Evolutionary conservation across 1,140 invertebrate genomes (phyloP), one percentile per base, ranked within the genome.

Genomic region (Cotesia vestalis): DNA sequence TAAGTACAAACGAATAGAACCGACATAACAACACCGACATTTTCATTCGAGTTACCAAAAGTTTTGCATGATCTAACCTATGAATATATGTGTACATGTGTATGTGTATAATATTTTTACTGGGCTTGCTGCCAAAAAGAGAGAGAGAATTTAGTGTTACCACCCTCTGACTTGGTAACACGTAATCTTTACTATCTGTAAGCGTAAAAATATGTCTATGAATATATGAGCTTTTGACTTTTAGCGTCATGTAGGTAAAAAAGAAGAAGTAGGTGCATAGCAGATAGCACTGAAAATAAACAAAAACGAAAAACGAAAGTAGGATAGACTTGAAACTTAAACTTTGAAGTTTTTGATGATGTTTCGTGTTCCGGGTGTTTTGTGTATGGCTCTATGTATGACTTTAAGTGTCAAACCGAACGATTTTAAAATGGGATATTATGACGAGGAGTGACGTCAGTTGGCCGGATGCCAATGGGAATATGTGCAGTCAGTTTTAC

Each of bases 11-110:
- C 55, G 52, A 64, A 34, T 27, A 27, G 27, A 27, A 27, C 1
- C 27, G 27, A 27, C 27, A 27, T 53, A 72, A 72, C 62, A 72
- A 60, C 70, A 53, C 53, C 53, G 40, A 60, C 63, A 17, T 38
- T 66, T 67, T 67, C 52, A 67, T 67, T 27, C 46, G 53, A 9
- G 51, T 67, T 67, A 67, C 66, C 51, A 11, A 67, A 67, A 67
- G 20, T 67, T 67, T 51, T 67, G 46, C 63, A 51, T 66, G n/a
- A 46, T 46, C 5, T 11, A 11, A 46, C 40, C 63, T 38, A 63
- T 55, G 53, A 12, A n/a, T 35, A 27, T 38, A 38, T 38, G 12
- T 17, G 12, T 12, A 61, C 12, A 62, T 12, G 12, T 62, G 35
- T 62, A 35, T 11, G 34, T 62, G 12, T 12, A 62, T 64, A 64